Evolutionary conservation across 2,797 vertebrate species (phyloP).

Genomic region (Apodemus agrarius): DNA sequence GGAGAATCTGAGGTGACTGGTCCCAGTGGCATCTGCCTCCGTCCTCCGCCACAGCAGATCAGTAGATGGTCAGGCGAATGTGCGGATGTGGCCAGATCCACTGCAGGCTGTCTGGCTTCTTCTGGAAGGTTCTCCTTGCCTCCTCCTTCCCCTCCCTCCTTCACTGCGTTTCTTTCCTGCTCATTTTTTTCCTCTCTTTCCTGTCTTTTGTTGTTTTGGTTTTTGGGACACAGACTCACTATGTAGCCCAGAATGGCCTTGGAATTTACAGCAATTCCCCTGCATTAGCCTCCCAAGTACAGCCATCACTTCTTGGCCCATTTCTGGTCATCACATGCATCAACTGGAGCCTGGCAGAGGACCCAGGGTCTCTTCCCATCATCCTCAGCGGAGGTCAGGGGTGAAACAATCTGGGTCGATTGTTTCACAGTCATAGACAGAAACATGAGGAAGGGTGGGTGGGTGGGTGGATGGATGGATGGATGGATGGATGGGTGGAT

Average conservation of each 20-base stretch:
- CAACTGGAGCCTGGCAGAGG: not conserved
- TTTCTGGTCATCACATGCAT: not conserved
- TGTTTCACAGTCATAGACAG: not conserved
- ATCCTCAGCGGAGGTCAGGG: not conserved
- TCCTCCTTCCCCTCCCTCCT: not conserved
- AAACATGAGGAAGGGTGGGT: not conserved
- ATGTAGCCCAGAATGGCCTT: not conserved
- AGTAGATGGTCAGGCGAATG: not conserved
- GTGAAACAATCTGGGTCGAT: not conserved
- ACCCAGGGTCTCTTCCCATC: not conserved
- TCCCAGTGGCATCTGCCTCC: not conserved
- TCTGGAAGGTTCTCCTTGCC: not conserved
- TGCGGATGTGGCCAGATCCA: not conserved
- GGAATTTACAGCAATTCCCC: not conserved
- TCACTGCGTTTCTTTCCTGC: not conserved
- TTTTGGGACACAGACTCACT: not conserved
- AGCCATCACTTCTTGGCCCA: not conserved
- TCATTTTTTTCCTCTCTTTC: too few species aligned
- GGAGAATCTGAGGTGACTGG: not conserved
- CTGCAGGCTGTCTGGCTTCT: not conserved
- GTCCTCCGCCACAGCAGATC: not conserved
- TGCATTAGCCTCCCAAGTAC: not conserved
- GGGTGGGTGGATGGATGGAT: not conserved
- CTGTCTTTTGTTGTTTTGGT: not conserved
- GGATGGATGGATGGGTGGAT: fast-evolving